Evolutionary conservation across 2,797 vertebrate genomes (phyloP), one percentile per base, ranked within the genome.

Genomic region (Etheostoma nigrum): DNA sequence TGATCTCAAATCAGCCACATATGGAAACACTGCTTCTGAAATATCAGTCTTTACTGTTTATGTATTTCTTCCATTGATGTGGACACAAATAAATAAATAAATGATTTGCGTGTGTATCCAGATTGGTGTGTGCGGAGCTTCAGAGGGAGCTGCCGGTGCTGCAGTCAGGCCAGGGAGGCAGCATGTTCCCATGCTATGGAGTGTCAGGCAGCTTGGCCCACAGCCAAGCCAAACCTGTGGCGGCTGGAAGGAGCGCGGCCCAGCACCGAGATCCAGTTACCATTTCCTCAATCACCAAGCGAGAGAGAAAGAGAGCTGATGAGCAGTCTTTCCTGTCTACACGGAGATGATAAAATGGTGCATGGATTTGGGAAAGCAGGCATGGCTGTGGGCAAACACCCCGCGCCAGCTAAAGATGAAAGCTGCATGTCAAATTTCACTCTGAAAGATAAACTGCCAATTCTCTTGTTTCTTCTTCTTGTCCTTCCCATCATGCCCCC

Each of bases 171-270:
- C 79, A 66, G 77, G 61, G 60, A 84, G 94, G 93, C 94, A 95
- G 95, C 95, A 96, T 95, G 95, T 96, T 96, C 95, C 94, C 95
- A 95, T 95, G 95, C 95, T 95, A 92, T 88, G 94, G 85, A 94
- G 93, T 92, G 93, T 94, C 91, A 96, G 93, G 90, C 94, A 93
- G 86, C 93, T 94, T 95, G 95, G 95, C 89, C 74, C 36, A 1
- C 23, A 54, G 95, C 95, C 94, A 94, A 92, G 79, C 88, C 91
- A 95, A 95, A 95, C 90, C 92, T 94, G 91, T 76, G 93, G 93
- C 82, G 57, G 86, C 91, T 87, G 83, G 77, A 91, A 84, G 83
- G 82, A 89, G 89, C 84, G 69, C 85, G n/a, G 77, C 83, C 80
- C 61, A 73, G 85, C 86, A 75, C 89, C 54, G 87, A 87, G 86